Base-by-base conservation (phyloP, 2,113 vertebrate genomes). In the Isichthys henryi region DNA sequence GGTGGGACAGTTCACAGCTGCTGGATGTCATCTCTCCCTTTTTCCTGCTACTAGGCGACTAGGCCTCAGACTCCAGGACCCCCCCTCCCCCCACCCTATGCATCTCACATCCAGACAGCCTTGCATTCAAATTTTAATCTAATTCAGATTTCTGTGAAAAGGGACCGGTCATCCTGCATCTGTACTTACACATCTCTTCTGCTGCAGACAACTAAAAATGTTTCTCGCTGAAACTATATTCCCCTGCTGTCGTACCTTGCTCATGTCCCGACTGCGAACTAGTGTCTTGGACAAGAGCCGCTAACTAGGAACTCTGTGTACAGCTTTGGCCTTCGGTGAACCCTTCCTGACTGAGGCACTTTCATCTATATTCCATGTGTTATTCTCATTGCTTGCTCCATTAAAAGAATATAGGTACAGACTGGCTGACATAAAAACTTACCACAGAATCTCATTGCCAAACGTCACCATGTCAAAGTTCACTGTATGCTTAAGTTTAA, bases 1-100 rank as follows among this genome's bases (percentile, higher is more conserved):
- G 50, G 85, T 87, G 49, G 49, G 85, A 56, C 85, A 35, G 15
- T 53, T 56, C 48, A 87, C 85, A 53, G 85, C n/a, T 87, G 85
- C 17, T 53, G 85, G 23, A 31, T 87, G 85, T 53, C 50, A 53
- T 53, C 49, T 39, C 48, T 56, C 15, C 21, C 17, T 84, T 43
- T 84, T 46, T 84, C 82, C 46, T 87, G 27, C 49, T 39, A 23
- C 50, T 87, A 53, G 50, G 27, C 27, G n/a, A 27, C 50, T 56
- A 53, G 31, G 15, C 48, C 48, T 35, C 49, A 56, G 19, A 86
- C 48, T 31, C 48, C 85, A 86, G 4, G 56, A 86, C 0, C n/a
- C 21, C 5, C 43, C 23, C 49, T n/a, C 49, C 46, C 23, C 49
- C 11, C 85, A 15, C 31, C 85, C n/a, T 21, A 5, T 35, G 19